A percentile compares a stretch with the other conserved stretches of the same genome.
These are phyloP conservation scores for Eidolon helvum DNA, from an alignment of 2,113 vertebrate genomes.

Conservation along the genomic window DNA sequence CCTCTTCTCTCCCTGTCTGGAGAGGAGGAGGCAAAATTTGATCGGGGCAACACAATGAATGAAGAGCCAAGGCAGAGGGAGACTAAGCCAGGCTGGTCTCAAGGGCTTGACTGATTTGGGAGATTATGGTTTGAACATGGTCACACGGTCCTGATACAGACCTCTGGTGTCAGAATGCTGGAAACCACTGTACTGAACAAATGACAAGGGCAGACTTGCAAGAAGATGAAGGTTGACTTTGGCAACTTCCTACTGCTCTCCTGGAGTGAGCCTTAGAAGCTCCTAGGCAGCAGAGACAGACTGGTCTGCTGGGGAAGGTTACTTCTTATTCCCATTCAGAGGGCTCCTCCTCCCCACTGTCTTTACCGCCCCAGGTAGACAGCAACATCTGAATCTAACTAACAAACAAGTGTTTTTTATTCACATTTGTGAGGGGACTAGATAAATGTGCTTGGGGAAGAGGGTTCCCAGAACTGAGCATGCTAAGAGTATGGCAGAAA, in stretches of 20 bases:
- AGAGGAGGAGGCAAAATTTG: not conserved
- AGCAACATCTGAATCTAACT: not conserved
- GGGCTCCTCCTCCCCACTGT: not conserved
- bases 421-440: not conserved
- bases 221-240: not conserved
- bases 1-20: not conserved
- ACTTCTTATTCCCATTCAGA: not conserved
- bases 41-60: not conserved
- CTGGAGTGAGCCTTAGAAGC: not conserved
- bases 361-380: not conserved
- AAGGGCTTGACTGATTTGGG: not conserved
- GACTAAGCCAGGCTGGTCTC: not conserved
- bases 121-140: not conserved
- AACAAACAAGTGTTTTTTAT: not conserved
- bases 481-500: not conserved
- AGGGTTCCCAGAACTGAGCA: not conserved
- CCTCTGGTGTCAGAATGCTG: not conserved
- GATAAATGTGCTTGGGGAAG: not conserved
- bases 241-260: not conserved
- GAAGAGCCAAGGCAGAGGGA: not conserved
- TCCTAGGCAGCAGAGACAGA: not conserved
- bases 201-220: not conserved
- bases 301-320: not conserved
- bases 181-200: not conserved
- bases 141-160: not conserved